Evolutionary conservation across 2,113 vertebrate genomes (phyloP), one percentile per base, ranked within the genome.

Genomic region (Alethe diademata): DNA sequence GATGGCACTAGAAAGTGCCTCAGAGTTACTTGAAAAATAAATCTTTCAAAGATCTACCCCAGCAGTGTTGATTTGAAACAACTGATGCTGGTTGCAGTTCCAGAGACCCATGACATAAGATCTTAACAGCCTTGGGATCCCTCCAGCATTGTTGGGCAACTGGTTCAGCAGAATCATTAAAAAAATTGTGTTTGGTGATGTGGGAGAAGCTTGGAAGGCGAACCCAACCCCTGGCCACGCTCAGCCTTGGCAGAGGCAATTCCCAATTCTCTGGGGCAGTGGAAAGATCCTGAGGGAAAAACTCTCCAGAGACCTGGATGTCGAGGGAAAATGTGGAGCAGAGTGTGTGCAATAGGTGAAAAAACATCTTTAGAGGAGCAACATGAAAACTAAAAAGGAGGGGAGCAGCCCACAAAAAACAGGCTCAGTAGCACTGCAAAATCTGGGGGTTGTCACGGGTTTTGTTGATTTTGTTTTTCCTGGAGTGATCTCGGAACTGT

Each of bases 141-240:
- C 47, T 93, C 90, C 93, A 95, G 74, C 81, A 65, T 61, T 95
- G 50, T 36, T 73, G 90, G 71, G 92, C 19, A 61, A 90, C 71
- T 72, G 90, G 80, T 72, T 93, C 92, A 82, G 81, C 43, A 73
- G 23, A 94, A 79, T 53, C 40, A 42, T 29, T 14, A 4, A 36
- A 45, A 74, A 88, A 78, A 2, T 16, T 3, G 2, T 3, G 2
- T 75, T 48, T 71, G 70, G 25, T 71, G 65, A 17, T 43, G 57
- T 65, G 75, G 74, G 80, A 92, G 83, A 56, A 56, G 29, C 71
- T 88, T 65, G 81, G 74, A 81, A 78, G 0, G 0, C 78, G 66
- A 79, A 45, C 16, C 78, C 79, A 19, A n/a, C 4, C 57, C 87
- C 56, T 50, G 64, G 48, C 86, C 64, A 62, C 0, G 0, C 38